These are phyloP conservation scores for Spermophilus dauricus DNA, from an alignment of 2,113 vertebrate genomes.

Conservation along the genomic window DNA sequence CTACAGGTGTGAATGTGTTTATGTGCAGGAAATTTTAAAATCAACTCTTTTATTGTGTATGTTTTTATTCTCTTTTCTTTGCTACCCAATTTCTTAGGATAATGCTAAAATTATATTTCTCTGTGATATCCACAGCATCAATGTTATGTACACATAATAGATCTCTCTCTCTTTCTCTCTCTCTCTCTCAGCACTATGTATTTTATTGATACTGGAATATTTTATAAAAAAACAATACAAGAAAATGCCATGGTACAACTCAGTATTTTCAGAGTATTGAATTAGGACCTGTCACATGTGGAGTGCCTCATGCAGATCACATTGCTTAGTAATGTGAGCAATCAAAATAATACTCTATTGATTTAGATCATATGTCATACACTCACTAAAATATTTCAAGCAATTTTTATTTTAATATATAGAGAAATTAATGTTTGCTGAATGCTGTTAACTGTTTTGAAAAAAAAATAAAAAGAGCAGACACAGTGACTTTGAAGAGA, in stretches of 20 bases:
- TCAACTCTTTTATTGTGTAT: neutral
- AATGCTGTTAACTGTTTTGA: neutral
- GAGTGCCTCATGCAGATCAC: neutral
- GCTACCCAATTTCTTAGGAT: neutral
- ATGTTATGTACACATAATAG: neutral
- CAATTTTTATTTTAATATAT: slow-evolving; percentile 11
- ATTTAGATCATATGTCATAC: neutral
- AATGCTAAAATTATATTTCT: neutral
- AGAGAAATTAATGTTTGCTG: neutral
- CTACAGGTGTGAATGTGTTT: neutral
- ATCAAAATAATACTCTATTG: slow-evolving; percentile 45
- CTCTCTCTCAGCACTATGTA: neutral
- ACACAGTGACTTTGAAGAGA: neutral
- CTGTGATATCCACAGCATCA: neutral
- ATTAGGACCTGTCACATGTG: neutral
- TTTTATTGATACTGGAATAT: neutral
- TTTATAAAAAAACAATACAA: neutral
- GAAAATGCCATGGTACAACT: neutral
- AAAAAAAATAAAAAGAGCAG: neutral
- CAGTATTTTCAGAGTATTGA: neutral
- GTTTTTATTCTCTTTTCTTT: neutral
- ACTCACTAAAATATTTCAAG: neutral
- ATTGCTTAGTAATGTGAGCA: neutral
- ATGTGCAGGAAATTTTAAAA: neutral
- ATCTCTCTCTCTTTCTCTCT: neutral